Percentiles rank a stretch among this genome's conserved stretches.
Evolutionary conservation across 1,140 invertebrate genomes (phyloP).

Genomic region (Nixonia krombeini): DNA sequence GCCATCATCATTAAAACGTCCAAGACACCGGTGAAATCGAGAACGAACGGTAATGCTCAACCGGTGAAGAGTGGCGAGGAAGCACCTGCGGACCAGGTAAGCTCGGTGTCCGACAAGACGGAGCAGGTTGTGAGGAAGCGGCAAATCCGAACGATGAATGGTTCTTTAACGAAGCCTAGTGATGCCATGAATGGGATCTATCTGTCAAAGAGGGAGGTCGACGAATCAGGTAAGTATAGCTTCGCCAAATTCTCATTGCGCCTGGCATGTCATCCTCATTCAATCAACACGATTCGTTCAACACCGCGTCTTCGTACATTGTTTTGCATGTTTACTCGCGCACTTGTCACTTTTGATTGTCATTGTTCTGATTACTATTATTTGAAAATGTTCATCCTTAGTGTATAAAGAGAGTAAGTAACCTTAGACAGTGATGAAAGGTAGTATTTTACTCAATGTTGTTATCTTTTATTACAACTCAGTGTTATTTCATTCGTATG

Average conservation of each 20-base stretch:
- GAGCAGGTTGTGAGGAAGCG: background rate
- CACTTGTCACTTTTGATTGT: too few species aligned
- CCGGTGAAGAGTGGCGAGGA: conserved; percentile 2
- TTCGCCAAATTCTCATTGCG: background rate
- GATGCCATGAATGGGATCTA: conserved; percentile 11
- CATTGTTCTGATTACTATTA: too few species aligned
- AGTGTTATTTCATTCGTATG: too few species aligned
- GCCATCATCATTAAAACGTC: conserved; percentile 68
- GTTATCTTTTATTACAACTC: too few species aligned
- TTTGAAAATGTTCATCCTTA: too few species aligned
- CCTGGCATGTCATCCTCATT: background rate
- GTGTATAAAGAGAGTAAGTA: too few species aligned
- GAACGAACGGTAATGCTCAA: conserved; percentile 18
- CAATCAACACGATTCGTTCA: too few species aligned
- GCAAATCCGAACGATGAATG: conserved; percentile 17
- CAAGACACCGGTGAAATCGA: conserved; percentile 48
- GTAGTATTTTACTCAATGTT: too few species aligned
- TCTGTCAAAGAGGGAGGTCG: background rate
- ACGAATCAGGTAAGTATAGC: conserved; percentile 7
- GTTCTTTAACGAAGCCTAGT: conserved; percentile 9
- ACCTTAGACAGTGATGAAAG: too few species aligned
- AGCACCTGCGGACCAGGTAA: conserved; percentile 26
- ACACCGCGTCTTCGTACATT: too few species aligned
- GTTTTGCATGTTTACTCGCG: too few species aligned
- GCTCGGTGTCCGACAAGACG: conserved; percentile 11